Percentiles rank a stretch among this genome's conserved stretches.
Evolutionary conservation across 1,140 invertebrate species (phyloP).

Genomic region (Drosophila bocqueti): DNA sequence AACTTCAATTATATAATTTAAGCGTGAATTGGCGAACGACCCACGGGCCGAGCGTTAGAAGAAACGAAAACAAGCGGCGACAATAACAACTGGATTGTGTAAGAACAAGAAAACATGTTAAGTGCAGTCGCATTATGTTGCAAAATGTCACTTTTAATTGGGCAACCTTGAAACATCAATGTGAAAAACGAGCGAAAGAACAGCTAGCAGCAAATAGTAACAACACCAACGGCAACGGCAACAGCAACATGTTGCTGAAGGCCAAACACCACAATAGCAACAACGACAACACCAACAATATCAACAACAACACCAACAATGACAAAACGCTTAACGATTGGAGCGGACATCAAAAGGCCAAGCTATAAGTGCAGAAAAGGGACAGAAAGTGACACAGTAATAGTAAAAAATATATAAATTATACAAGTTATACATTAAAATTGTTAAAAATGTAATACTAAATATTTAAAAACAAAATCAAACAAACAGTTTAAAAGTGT

Average conservation of each 20-base stretch:
- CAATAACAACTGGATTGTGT: constrained; percentile 50
- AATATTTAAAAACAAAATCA: too few species aligned
- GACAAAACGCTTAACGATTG: constrained; percentile 62
- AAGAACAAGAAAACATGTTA: constrained; percentile 79
- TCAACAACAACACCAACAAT: constrained; percentile 39
- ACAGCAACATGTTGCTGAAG: constrained; percentile 67
- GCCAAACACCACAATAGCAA: constrained; percentile 51
- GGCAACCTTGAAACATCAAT: constrained; percentile 83
- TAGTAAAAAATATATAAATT: constrained; percentile 23
- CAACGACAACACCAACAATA: constrained; percentile 32
- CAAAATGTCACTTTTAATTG: constrained; percentile 84
- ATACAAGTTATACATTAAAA: too few species aligned
- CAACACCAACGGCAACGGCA: constrained; percentile 38
- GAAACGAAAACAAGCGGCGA: constrained; percentile 26
- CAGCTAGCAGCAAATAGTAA: constrained; percentile 63
- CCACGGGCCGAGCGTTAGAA: constrained; percentile 18
- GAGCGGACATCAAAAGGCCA: constrained; percentile 62
- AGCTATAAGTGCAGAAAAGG: constrained; percentile 43
- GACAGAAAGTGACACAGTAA: constrained; percentile 51
- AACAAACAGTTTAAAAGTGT: too few species aligned
- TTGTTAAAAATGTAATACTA: too few species aligned
- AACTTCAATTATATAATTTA: constrained; percentile 81
- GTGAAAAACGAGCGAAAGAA: constrained; percentile 82
- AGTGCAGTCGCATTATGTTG: constrained; percentile 82
- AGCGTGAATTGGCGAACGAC: constrained; percentile 67